These are phyloP conservation scores for Alfaro cultratus DNA, from an alignment of 2,797 vertebrate genomes.

Conservation along the genomic window DNA sequence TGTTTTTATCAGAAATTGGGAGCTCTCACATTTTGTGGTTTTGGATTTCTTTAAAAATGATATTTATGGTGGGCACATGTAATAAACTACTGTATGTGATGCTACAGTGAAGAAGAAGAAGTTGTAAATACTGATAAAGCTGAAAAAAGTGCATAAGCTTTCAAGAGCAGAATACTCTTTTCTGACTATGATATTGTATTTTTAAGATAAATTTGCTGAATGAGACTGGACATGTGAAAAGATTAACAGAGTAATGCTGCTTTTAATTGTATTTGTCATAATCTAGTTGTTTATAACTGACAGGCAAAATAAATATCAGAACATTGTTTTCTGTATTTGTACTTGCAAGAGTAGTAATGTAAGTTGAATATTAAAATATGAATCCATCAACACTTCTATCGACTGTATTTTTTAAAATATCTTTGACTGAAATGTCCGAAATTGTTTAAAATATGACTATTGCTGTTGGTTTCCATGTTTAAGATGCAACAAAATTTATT, in stretches of 20 bases:
- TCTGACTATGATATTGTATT: slow-evolving; percentile 29
- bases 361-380: slow-evolving; percentile 22
- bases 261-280: slow-evolving; percentile 16
- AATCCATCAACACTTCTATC: slow-evolving; percentile 39
- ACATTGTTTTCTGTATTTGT: slow-evolving; percentile 20
- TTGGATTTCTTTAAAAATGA: slow-evolving; percentile 59
- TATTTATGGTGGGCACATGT: slow-evolving; percentile 72
- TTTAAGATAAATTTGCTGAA: slow-evolving; percentile 36
- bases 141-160: slow-evolving; percentile 18
- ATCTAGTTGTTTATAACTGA: slow-evolving; percentile 6
- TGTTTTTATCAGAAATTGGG: slow-evolving; percentile 59
- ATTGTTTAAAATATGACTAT: slow-evolving; percentile 18
- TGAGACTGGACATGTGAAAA: slow-evolving; percentile 33
- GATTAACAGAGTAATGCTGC: slow-evolving; percentile 18
- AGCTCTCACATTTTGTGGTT: slow-evolving; percentile 59
- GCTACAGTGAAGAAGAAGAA: slow-evolving; percentile 31
- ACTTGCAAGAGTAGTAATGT: slow-evolving; percentile 18
- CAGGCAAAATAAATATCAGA: background rate
- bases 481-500: slow-evolving; percentile 39
- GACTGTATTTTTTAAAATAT: slow-evolving; percentile 9
- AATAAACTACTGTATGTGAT: slow-evolving; percentile 35
- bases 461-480: slow-evolving; percentile 35
- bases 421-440: slow-evolving; percentile 32
- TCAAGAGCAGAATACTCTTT: slow-evolving; percentile 36
- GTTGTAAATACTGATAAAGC: slow-evolving; percentile 58